A percentile compares a stretch with the other conserved stretches of the same genome.
Conservation (phyloP, 2,888 invertebrate species). For the Drosophila mimica region DNA sequence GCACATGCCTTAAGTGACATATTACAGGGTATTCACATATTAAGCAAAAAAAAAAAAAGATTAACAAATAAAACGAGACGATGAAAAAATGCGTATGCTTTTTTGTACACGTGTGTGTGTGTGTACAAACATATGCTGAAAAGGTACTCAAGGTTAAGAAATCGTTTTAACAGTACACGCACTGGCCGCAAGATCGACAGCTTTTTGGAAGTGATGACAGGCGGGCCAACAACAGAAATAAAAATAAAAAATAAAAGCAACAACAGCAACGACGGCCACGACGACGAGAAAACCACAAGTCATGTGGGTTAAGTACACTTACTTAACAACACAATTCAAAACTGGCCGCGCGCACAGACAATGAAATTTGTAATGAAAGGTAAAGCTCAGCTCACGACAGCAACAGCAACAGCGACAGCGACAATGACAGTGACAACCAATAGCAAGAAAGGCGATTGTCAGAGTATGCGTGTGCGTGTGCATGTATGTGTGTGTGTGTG, state of each 20-base stretch:
- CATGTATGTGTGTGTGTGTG: slow-evolving; percentile 3
- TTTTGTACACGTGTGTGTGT: neutral
- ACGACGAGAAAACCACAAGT: slow-evolving; percentile 72
- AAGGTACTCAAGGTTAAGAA: slow-evolving; percentile 81
- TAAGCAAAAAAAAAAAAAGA: slow-evolving; percentile 40
- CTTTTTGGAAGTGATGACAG: slow-evolving; percentile 77
- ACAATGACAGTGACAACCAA: slow-evolving; percentile 34
- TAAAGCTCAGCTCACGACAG: slow-evolving; percentile 62
- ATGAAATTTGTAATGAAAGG: slow-evolving; percentile 71
- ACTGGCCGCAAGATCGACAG: slow-evolving; percentile 63
- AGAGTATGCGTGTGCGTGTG: slow-evolving; percentile 10
- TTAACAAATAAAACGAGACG: slow-evolving; percentile 63
- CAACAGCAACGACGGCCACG: slow-evolving; percentile 19
- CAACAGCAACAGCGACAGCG: slow-evolving; percentile 23
- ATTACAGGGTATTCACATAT: slow-evolving; percentile 19
- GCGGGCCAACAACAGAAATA: slow-evolving; percentile 31
- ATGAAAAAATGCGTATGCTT: slow-evolving; percentile 25
- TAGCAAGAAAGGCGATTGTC: slow-evolving; percentile 38
- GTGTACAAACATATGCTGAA: slow-evolving; percentile 44
- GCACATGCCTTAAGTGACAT: neutral
- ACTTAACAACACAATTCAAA: slow-evolving; percentile 80
- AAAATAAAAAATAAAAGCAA: slow-evolving; percentile 33
- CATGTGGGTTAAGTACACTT: slow-evolving; percentile 81
- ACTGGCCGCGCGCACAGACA: slow-evolving; percentile 76
- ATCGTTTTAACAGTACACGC: slow-evolving; percentile 70